These are phyloP conservation scores for Xenops minutus DNA, from an alignment of 2,797 vertebrate genomes.

Conservation along the genomic window DNA sequence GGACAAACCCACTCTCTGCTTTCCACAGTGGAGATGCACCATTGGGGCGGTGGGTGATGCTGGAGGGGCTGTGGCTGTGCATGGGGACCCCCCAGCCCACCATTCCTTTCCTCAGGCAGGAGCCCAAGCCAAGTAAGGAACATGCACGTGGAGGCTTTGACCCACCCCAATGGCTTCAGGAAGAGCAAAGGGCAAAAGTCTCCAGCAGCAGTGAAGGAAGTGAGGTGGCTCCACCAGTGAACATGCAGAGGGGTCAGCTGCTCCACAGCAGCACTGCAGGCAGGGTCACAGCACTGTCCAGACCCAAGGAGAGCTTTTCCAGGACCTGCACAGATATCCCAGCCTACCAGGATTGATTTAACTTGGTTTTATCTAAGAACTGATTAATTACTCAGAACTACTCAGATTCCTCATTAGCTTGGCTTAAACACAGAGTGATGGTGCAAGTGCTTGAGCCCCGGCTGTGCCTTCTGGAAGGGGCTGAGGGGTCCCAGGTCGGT, in stretches of 20 bases:
- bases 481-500: background rate
- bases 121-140: background rate
- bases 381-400: background rate
- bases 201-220: rapidly evolving
- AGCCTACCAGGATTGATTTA: background rate
- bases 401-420: background rate
- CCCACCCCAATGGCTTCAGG: rapidly evolving
- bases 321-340: background rate
- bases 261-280: background rate
- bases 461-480: background rate
- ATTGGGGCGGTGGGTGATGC: rapidly evolving
- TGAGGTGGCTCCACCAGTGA: rapidly evolving
- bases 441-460: rapidly evolving
- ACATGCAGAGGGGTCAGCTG: rapidly evolving
- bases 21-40: rapidly evolving
- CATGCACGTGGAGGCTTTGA: rapidly evolving
- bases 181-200: background rate
- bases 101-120: rapidly evolving
- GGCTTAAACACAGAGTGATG: background rate
- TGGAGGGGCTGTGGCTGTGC: background rate
- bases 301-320: background rate
- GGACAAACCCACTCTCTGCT: background rate
- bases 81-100: background rate
- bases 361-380: background rate
- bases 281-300: background rate